Evolutionary conservation across 2,888 invertebrate species (phyloP), one percentile per base, ranked within the genome.

Genomic region (Allacma fusca): DNA sequence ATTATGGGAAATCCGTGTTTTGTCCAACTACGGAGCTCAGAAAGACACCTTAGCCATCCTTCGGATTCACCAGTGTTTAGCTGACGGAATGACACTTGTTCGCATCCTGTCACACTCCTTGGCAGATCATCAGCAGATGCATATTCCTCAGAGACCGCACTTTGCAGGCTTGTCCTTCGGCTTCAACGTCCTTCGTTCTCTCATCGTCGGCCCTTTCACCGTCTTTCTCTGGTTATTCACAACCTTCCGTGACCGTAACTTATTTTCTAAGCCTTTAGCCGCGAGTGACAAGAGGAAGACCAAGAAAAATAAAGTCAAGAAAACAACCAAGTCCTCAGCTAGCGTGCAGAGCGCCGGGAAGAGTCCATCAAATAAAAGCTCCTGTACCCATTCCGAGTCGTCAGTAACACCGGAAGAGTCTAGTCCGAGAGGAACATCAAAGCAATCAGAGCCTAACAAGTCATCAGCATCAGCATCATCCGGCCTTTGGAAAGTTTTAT

Each of bases 1-100:
- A 0, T 86, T 89, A 9, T 90, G 90, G 90, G 89, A 90, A 83
- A 85, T 90, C 43, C 88, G 88, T 71, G 86, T 89, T 7, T 81
- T 89, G 16, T 86, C 86, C 1, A 86, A 87, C 78, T 88, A 87
- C 80, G 87, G 87, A 4, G 85, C 86, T 26, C 83, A 83, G 1
- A 84, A 86, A 76, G 88, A 88, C 80, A 87, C 88, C 0, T 86
- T 88, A 50, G 85, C 88, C 9, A 85, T 89, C 65, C 85, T 89
- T 59, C 85, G 89, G 0, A 87, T 88, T 57, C 89, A 89, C 83
- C 89, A 89, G 65, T 87, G 88, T 78, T 84, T 90, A 40, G 87
- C 88, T 0, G 90, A 90, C 84, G 89, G 89, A 16, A 87, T 88
- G 78, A 87, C 89, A 0, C 85, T 90, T 77, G 86, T 89, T 13